Conservation (phyloP, 2,888 invertebrate genomes). For the Mythimna albipuncta region DNA sequence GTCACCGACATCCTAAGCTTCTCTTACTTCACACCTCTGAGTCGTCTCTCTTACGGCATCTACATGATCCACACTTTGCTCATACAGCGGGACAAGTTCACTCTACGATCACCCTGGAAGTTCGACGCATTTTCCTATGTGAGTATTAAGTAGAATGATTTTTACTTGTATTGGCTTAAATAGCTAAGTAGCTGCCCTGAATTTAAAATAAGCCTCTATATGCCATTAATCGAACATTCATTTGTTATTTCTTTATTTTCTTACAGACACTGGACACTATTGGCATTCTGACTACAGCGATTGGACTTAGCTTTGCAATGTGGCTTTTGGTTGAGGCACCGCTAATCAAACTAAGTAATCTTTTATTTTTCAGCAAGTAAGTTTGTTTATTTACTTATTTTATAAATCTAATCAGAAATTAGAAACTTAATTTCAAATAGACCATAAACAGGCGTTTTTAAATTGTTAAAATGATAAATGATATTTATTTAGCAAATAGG, state of each 20-base stretch:
- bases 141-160: slow-evolving; percentile 19
- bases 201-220: too few species aligned
- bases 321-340: slow-evolving; percentile 65
- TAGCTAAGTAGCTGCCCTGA: too few species aligned
- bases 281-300: slow-evolving; percentile 25
- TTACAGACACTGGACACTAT: slow-evolving; percentile 31
- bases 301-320: slow-evolving; percentile 40
- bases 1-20: slow-evolving; percentile 43
- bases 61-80: slow-evolving; percentile 58
- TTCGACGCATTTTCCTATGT: slow-evolving; percentile 40
- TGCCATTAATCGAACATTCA: too few species aligned
- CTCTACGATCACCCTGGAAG: slow-evolving; percentile 36
- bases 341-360: slow-evolving; percentile 48
- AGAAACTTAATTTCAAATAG: too few species aligned
- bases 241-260: background rate
- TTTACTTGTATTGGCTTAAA: too few species aligned
- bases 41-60: slow-evolving; percentile 59
- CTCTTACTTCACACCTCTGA: slow-evolving; percentile 45
- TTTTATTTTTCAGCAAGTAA: slow-evolving; percentile 43
- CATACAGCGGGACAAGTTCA: slow-evolving; percentile 30
- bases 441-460: too few species aligned
- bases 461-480: too few species aligned
- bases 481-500: too few species aligned
- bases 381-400: slow-evolving; percentile 1
- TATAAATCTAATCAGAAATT: too few species aligned